A percentile compares a stretch with the other conserved stretches of the same genome.
phyloP scores from a whole-genome alignment of 2,888 invertebrate genomes.

The Corythucha ciliata region DNA sequence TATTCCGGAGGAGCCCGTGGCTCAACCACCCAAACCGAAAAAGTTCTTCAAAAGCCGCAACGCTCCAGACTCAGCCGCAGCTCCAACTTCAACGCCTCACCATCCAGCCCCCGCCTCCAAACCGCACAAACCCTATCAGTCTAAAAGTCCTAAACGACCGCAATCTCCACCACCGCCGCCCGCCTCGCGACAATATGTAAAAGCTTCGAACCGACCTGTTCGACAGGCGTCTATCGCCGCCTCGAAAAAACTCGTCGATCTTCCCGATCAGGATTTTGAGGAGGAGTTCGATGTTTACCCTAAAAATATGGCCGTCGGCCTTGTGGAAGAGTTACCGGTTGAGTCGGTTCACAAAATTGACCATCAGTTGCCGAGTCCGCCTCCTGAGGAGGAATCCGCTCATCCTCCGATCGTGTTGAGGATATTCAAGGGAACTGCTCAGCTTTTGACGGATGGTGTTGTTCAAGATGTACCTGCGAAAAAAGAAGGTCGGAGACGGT shows the following conservation, averaged over 20 bases:
- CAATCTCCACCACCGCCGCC: constrained; percentile 20
- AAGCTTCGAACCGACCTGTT: too few species aligned
- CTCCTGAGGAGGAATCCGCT: too few species aligned
- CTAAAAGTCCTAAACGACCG: constrained; percentile 18
- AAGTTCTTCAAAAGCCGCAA: constrained; percentile 85
- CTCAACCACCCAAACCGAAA: constrained; percentile 66
- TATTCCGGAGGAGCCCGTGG: constrained; percentile 21
- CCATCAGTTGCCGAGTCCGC: constrained; percentile 19
- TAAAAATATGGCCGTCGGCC: constrained; percentile 29
- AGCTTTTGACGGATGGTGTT: constrained; percentile 30
- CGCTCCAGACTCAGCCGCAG: constrained; percentile 40
- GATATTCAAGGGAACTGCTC: constrained; percentile 64
- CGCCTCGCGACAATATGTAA: too few species aligned
- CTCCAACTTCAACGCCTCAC: constrained; percentile 21
- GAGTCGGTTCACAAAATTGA: not conserved
- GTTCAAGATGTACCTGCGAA: constrained; percentile 19
- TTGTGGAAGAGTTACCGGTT: constrained; percentile 12
- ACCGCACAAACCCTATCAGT: constrained; percentile 21
- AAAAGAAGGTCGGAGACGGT: constrained; percentile 28
- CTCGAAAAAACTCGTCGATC: constrained; percentile 35
- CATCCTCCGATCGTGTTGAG: constrained; percentile 76
- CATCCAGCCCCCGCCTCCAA: constrained; percentile 24
- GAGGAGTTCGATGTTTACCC: constrained; percentile 39
- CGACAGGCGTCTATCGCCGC: constrained; percentile 33
- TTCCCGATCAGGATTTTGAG: constrained; percentile 41